Conservation (phyloP, 2,888 invertebrate species). For the Hypsopygia costalis region DNA sequence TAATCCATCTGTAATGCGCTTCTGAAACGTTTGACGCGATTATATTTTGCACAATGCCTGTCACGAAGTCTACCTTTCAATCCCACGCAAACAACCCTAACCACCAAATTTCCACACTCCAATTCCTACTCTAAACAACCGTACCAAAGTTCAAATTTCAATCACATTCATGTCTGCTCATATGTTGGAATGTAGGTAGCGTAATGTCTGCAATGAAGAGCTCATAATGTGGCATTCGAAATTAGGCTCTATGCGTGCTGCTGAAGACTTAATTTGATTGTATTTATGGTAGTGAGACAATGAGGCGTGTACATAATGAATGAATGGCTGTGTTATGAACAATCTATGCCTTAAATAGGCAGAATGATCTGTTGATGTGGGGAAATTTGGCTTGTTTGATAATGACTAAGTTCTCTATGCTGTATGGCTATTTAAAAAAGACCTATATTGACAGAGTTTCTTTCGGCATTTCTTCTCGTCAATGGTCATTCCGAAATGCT, state of each 20-base stretch:
- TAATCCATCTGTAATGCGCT: slow-evolving; percentile 48
- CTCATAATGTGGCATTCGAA: slow-evolving; percentile 13
- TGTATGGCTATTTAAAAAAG: too few relatives aligned
- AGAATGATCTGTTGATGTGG: slow-evolving; percentile 4
- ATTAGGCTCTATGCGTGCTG: slow-evolving; percentile 14
- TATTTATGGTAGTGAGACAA: slow-evolving; percentile 37
- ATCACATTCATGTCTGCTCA: slow-evolving; percentile 15
- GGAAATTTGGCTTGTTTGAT: too few relatives aligned
- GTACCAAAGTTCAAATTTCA: slow-evolving; percentile 32
- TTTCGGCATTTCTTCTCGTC: too few relatives aligned
- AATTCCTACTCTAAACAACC: slow-evolving; percentile 32
- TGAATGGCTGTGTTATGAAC: slow-evolving; percentile 46
- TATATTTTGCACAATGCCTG: slow-evolving; percentile 43
- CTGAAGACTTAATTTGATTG: slow-evolving; percentile 22
- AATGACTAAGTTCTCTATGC: too few relatives aligned
- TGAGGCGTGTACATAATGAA: slow-evolving; percentile 43
- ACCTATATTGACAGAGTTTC: too few relatives aligned
- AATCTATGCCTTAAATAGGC: slow-evolving; percentile 32
- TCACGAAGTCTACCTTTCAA: slow-evolving; percentile 36
- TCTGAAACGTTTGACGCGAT: slow-evolving; percentile 52
- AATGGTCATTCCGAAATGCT: too few relatives aligned
- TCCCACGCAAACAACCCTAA: slow-evolving; percentile 18
- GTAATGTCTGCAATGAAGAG: slow-evolving; percentile 47
- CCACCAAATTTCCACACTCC: slow-evolving; percentile 16
- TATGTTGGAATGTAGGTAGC: slow-evolving; percentile 30